Percentiles rank a stretch among this genome's conserved stretches.
Conservation (phyloP, 1,140 invertebrate genomes). For the Sycophila sp. region DNA sequence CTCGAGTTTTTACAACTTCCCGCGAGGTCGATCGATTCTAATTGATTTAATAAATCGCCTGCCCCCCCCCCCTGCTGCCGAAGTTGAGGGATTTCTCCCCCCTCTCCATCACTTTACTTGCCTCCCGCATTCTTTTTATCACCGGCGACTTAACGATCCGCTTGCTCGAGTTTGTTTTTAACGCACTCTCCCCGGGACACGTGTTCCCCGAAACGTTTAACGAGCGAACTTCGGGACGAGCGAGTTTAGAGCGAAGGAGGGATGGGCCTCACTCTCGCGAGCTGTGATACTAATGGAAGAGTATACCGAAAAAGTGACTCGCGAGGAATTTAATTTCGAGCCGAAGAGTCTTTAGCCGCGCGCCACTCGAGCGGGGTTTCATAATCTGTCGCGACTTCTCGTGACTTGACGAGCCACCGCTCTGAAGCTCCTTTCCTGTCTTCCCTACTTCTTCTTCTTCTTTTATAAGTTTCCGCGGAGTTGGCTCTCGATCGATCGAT, state of each 20-base stretch:
- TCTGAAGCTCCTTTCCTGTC: too few species aligned
- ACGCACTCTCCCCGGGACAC: neutral
- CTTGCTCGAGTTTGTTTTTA: neutral
- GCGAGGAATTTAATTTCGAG: neutral
- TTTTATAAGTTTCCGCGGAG: neutral
- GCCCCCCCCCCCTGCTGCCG: neutral
- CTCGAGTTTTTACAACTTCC: slow-evolving; percentile 14
- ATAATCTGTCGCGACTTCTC: neutral
- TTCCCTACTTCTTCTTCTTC: neutral
- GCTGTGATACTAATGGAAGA: neutral
- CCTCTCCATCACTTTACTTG: neutral
- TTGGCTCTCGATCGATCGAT: neutral
- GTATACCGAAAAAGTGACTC: neutral
- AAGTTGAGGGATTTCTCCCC: too few species aligned
- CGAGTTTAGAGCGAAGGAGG: neutral
- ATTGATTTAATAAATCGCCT: slow-evolving; percentile 26
- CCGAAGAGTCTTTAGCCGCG: neutral
- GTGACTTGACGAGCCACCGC: neutral
- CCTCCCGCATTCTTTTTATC: neutral
- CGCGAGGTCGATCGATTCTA: neutral
- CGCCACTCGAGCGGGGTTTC: neutral
- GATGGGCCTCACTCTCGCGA: neutral
- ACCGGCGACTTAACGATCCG: neutral
- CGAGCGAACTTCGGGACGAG: neutral
- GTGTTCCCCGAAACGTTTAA: too few species aligned